Base-by-base conservation (phyloP, 2,888 invertebrate species). In the Syritta pipiens region DNA sequence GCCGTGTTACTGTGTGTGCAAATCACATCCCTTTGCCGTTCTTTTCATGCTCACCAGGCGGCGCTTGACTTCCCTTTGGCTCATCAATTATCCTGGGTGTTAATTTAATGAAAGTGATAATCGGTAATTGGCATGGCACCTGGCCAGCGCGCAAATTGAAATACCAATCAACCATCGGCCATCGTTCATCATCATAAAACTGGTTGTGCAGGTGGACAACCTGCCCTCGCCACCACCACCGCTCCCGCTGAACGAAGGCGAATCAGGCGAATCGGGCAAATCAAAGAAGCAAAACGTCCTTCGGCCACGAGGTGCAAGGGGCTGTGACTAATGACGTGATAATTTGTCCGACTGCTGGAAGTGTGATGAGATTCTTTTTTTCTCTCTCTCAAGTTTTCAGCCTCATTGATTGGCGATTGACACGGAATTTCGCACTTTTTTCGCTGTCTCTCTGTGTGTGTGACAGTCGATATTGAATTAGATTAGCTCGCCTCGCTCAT, bases 51-150 rank as follows among this genome's bases (percentile, higher is more conserved):
- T 22, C 26, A 40, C 26, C 28, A 28, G 28, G 40, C 26, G 17
- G 40, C 40, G 40, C 17, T 57, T 28, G 28, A 28, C 42, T 42
- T 40, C 19, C 14, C 22, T 53, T 57, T 57, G 42, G 57, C 42
- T 57, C 57, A 57, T 57, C 57, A 57, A 57, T 57, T 57, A 57
- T 42, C 26, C 57, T 57, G 57, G 40, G 42, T 57, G 57, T 57
- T 57, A 57, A 57, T 42, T 42, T 57, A 28, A 57, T 57, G 57
- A 57, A 57, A 57, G 57, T 57, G 57, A 57, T 57, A 57, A 57
- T 57, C 57, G 57, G 57, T 57, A 57, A 42, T 57, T 57, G 57
- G 57, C 57, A 57, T 42, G 40, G 40, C 28, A 42, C 28, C 57
- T 57, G 42, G 26, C 42, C 42, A 28, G 28, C 42, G 57, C 19